Conservation (phyloP, 1,140 invertebrate genomes). For the Forficula auricularia region DNA sequence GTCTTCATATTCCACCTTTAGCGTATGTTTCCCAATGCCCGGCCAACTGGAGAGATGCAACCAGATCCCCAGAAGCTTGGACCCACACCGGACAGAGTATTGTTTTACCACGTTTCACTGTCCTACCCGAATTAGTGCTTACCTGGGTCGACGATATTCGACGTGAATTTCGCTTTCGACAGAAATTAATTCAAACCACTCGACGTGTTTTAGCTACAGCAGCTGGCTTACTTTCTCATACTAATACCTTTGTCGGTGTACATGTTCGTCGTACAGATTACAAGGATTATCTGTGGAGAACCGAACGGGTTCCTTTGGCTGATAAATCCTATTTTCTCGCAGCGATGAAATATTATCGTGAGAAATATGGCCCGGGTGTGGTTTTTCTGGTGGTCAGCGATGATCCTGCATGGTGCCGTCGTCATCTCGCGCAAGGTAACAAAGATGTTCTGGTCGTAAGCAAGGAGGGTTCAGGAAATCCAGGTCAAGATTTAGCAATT, state of each 20-base stretch:
- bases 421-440: constrained; percentile 26
- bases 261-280: constrained; percentile 44
- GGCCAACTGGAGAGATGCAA: constrained; percentile 27
- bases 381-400: constrained; percentile 43
- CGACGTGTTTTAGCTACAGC: constrained; percentile 22
- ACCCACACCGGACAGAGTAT: constrained; percentile 39
- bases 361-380: constrained; percentile 29
- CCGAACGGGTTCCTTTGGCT: constrained; percentile 29
- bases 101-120: constrained; percentile 33
- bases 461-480: constrained; percentile 25
- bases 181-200: constrained; percentile 28
- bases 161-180: constrained; percentile 35
- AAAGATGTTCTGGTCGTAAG: constrained; percentile 32
- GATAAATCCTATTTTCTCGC: constrained; percentile 32
- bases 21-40: constrained; percentile 36
- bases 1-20: constrained; percentile 35
- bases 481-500: constrained; percentile 42
- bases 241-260: constrained; percentile 32
- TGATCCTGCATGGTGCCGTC: constrained; percentile 39
- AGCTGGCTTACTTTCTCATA: constrained; percentile 19
- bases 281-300: constrained; percentile 33
- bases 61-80: constrained; percentile 34
- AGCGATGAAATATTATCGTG: constrained; percentile 36
- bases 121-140: constrained; percentile 35
- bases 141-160: constrained; percentile 36